phyloP scores from a whole-genome alignment of 2,888 invertebrate genomes.

The Rapana venosa region DNA sequence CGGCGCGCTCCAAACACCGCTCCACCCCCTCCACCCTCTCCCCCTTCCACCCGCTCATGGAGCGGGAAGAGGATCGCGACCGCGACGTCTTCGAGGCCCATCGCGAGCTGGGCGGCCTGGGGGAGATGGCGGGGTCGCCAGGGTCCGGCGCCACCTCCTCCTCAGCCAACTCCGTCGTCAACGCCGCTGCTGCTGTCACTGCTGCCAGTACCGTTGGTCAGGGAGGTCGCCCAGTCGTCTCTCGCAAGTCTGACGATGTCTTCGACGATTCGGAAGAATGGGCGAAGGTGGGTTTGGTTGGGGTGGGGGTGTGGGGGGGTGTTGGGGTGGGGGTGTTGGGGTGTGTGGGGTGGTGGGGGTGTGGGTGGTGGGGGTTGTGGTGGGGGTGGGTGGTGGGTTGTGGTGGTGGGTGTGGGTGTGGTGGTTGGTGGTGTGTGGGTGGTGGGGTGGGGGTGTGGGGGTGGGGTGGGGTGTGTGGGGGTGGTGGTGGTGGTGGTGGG shows the following conservation, averaged over 20 bases:
- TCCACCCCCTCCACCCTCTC: conserved; percentile 60
- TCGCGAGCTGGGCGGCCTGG: conserved; percentile 51
- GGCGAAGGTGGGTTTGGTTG: conserved; percentile 83
- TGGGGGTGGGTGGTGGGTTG: too few species aligned
- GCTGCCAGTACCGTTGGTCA: not conserved
- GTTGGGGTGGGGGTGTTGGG: too few species aligned
- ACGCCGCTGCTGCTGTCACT: too few species aligned
- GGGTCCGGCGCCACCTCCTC: conserved; percentile 13
- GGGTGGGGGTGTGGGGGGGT: too few species aligned
- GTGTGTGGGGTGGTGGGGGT: too few species aligned
- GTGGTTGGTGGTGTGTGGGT: too few species aligned
- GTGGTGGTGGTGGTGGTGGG: too few species aligned
- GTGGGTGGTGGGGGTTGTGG: too few species aligned
- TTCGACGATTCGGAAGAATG: conserved; percentile 86
- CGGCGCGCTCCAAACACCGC: conserved; percentile 55
- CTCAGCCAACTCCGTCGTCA: not conserved
- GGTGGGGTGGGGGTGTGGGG: too few species aligned
- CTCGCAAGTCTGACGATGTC: conserved; percentile 38
- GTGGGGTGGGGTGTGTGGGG: too few species aligned
- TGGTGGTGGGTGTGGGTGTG: too few species aligned
- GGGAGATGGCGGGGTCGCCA: conserved; percentile 39
- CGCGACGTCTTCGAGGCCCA: conserved; percentile 53
- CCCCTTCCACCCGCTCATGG: conserved; percentile 68
- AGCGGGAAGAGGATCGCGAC: conserved; percentile 65
- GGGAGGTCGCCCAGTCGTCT: not conserved